These are phyloP conservation scores for Drosophila aff. DNA, from an alignment of 1,140 invertebrate genomes.

Conservation along the genomic window DNA sequence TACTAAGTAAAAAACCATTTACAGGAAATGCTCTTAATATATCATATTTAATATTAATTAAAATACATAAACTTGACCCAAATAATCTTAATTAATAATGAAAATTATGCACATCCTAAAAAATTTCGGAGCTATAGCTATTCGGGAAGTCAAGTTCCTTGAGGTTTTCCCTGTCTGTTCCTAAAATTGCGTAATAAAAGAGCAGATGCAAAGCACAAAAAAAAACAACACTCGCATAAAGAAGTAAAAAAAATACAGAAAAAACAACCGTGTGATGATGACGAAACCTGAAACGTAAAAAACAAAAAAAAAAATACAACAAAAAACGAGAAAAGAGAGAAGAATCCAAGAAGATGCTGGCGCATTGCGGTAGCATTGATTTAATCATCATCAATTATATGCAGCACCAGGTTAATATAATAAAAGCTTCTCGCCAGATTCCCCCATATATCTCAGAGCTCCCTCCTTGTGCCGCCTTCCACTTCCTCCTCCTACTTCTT, in stretches of 20 bases:
- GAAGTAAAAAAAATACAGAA: background rate
- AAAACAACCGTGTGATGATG: slow-evolving; percentile 17
- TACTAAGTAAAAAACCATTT: background rate
- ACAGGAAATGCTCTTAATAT: too few relatives aligned
- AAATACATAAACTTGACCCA: background rate
- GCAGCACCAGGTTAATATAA: slow-evolving; percentile 83
- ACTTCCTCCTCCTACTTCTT: background rate
- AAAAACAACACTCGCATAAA: background rate
- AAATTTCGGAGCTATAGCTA: background rate
- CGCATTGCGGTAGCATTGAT: slow-evolving; percentile 83
- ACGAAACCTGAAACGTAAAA: slow-evolving; percentile 51
- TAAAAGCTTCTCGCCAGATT: slow-evolving; percentile 65
- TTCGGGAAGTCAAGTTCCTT: background rate
- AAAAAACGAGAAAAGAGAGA: slow-evolving; percentile 9
- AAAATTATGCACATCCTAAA: background rate
- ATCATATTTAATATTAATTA: background rate
- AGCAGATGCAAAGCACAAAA: slow-evolving; percentile 29
- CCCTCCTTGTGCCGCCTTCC: background rate
- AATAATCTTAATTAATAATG: background rate
- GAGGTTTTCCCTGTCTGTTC: background rate
- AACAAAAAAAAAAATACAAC: background rate
- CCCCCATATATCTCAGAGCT: slow-evolving; percentile 17
- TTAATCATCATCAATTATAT: slow-evolving; percentile 84
- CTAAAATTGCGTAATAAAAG: slow-evolving; percentile 32
- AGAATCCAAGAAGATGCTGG: slow-evolving; percentile 38